These are phyloP conservation scores for Tachyglossus aculeatus DNA, from an alignment of 2,797 vertebrate genomes.

Conservation along the genomic window DNA sequence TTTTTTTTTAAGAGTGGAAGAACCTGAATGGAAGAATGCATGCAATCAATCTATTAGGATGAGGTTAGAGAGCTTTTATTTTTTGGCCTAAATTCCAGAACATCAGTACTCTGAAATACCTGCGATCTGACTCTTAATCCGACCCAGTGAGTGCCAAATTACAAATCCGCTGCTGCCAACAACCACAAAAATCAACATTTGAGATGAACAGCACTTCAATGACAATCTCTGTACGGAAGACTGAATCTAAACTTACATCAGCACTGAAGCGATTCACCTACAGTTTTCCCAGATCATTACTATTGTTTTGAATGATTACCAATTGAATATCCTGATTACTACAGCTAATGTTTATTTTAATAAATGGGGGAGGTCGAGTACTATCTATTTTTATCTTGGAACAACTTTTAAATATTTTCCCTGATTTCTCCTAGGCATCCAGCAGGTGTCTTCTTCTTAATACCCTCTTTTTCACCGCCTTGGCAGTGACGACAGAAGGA, in stretches of 20 bases:
- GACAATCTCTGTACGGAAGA: slow-evolving; percentile 21
- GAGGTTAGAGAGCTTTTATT: background rate
- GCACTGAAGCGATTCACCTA: slow-evolving; percentile 39
- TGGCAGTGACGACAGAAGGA: slow-evolving; percentile 40
- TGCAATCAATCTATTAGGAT: background rate
- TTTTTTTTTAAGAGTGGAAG: background rate
- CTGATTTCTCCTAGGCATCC: slow-evolving; percentile 39
- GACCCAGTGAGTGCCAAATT: slow-evolving; percentile 24
- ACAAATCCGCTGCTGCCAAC: slow-evolving; percentile 20
- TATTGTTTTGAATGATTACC: slow-evolving; percentile 64
- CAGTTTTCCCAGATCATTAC: slow-evolving; percentile 70
- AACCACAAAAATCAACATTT: slow-evolving; percentile 10
- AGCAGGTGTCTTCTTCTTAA: slow-evolving; percentile 10
- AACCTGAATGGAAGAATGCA: background rate
- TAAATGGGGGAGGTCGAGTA: slow-evolving; percentile 63
- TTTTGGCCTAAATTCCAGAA: slow-evolving; percentile 43
- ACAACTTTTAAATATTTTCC: slow-evolving; percentile 56
- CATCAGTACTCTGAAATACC: slow-evolving; percentile 39
- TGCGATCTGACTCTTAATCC: slow-evolving; percentile 51
- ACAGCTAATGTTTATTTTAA: slow-evolving; percentile 57
- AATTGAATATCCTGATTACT: slow-evolving; percentile 42
- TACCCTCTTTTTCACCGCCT: slow-evolving; percentile 37
- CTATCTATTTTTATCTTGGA: slow-evolving; percentile 42
- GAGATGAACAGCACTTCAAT: slow-evolving; percentile 4
- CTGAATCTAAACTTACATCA: slow-evolving; percentile 26